Evolutionary conservation across 1,140 invertebrate species (phyloP).

Genomic region (Harlomillsia oculata): DNA sequence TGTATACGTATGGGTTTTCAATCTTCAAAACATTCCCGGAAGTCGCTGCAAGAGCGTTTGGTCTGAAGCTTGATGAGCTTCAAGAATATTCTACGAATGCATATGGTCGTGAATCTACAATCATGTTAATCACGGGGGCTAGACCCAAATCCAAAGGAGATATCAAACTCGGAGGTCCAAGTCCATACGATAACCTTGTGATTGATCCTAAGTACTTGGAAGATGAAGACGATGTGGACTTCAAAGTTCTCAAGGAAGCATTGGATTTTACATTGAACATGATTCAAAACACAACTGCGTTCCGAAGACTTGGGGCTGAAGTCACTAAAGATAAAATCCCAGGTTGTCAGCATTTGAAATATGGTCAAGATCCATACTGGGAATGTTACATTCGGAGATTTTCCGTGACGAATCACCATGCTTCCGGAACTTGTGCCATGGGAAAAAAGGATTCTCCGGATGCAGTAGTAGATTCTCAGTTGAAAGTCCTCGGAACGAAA

Average conservation of each 20-base stretch:
- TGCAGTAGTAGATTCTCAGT: conserved; percentile 46
- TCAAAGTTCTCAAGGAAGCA: conserved; percentile 36
- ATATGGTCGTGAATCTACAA: conserved; percentile 11
- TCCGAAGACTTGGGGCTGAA: conserved; percentile 47
- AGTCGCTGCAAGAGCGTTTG: conserved; percentile 17
- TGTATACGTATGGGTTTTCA: not conserved
- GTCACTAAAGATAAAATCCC: conserved; percentile 61
- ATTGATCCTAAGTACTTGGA: conserved; percentile 57
- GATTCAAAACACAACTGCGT: conserved; percentile 3
- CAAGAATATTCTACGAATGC: conserved; percentile 7
- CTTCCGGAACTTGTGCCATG: conserved; percentile 55
- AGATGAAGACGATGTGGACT: conserved; percentile 37
- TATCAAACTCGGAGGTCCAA: conserved; percentile 46
- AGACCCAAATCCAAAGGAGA: conserved; percentile 43
- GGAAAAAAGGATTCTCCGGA: conserved; percentile 54
- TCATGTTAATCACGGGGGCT: conserved; percentile 11
- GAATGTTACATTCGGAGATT: conserved; percentile 66
- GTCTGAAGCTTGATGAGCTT: not conserved
- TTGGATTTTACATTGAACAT: conserved; percentile 17
- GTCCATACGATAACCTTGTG: conserved; percentile 51
- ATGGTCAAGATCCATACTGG: conserved; percentile 45
- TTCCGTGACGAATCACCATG: conserved; percentile 78
- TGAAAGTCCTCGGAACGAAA: conserved; percentile 43
- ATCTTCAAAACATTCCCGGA: not conserved
- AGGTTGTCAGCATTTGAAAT: conserved; percentile 44